These are phyloP conservation scores for Rallus limicola DNA, from an alignment of 2,113 vertebrate genomes.

Conservation along the genomic window DNA sequence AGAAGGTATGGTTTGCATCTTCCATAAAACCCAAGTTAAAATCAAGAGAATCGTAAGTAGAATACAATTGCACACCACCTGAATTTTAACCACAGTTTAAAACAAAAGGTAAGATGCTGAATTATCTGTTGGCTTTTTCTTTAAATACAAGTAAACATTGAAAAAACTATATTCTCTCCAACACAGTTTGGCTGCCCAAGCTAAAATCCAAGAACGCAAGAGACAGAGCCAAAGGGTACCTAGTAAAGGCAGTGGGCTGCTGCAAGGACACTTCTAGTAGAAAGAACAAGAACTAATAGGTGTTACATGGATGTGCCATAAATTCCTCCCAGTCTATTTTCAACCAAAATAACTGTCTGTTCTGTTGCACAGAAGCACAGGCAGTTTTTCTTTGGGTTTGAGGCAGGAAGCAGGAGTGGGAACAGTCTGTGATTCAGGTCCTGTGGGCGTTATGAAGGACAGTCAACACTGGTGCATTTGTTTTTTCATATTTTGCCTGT, in stretches of 20 bases:
- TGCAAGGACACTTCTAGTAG: not conserved
- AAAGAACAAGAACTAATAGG: not conserved
- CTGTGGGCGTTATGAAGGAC: not conserved
- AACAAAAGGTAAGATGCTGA: not conserved
- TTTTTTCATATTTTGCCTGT: not conserved
- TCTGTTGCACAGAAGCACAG: not conserved
- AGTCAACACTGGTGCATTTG: not conserved
- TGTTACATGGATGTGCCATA: not conserved
- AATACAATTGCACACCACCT: not conserved
- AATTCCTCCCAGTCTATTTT: not conserved
- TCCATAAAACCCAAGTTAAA: not conserved
- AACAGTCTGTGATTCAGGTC: not conserved
- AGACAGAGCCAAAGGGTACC: not conserved
- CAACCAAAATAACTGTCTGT: not conserved
- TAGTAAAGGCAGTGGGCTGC: not conserved
- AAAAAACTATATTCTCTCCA: not conserved
- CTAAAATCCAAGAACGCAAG: not conserved
- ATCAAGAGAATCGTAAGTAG: not conserved
- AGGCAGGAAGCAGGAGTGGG: not conserved
- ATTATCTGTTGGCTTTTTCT: not conserved
- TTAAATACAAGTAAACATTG: not conserved
- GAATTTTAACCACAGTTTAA: not conserved
- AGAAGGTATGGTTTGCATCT: not conserved
- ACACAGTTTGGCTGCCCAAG: not conserved
- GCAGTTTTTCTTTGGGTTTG: not conserved